Evolutionary conservation across 1,140 invertebrate species (phyloP), one percentile per base, ranked within the genome.

Genomic region (Bemisia tabaci): DNA sequence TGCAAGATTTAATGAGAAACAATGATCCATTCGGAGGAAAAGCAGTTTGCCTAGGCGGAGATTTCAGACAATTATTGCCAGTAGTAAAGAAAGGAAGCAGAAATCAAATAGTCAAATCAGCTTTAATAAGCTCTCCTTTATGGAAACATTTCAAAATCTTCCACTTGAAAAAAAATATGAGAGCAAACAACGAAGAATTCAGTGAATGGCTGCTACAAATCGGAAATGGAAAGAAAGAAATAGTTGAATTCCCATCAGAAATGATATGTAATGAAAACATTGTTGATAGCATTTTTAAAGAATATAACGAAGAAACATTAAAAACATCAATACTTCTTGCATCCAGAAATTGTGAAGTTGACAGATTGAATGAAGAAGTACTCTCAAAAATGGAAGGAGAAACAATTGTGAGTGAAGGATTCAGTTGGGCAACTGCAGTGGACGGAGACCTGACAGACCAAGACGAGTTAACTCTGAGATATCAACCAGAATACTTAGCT

Each of bases 51-150:
- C 17, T 64, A 11, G 33, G 33, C 27, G 33, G 63, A 21, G 63
- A 64, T 64, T 64, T 64, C 12, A 21, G n/a, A 22, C 63, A 64
- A 64, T 26, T 64, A 22, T 64, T 64, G 24, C 63, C 63, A 64
- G 33, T 64, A n/a, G 63, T 64, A 26, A 21, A 26, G 27, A 21
- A 48, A 22, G 63, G 63, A n/a, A 33, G 12, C 21, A 33, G 63
- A 24, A 2, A n/a, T 22, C 63, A 33, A 22, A 64, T 33, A 21
- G 21, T 64, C 27, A 0, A 64, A 22, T 23, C 26, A 17, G 24
- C n/a, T 22, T 24, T 64, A 22, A 58, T 39, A 48, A 12, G 22
- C 48, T 39, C 26, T 24, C 26, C 63, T 2, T 39, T 48, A 23
- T 64, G 63, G 63, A 26, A 26, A 64, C 23, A 22, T 27, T 39